These are phyloP conservation scores for Itoplectis maculator DNA, from an alignment of 2,888 invertebrate genomes.

Conservation along the genomic window DNA sequence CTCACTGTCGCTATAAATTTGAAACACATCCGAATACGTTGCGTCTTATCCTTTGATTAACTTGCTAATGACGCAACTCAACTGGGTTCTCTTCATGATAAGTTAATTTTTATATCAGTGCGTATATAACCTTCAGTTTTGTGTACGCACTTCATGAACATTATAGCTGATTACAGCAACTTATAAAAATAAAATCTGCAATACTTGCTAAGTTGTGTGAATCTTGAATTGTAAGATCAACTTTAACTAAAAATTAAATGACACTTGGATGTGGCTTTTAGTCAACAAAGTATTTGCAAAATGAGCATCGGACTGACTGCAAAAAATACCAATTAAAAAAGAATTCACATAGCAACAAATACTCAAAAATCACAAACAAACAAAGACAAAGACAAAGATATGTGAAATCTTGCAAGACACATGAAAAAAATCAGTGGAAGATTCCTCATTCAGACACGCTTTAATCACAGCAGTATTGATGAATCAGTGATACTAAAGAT, in stretches of 20 bases:
- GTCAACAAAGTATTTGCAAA: not conserved
- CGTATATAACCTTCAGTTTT: not conserved
- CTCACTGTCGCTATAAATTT: not conserved
- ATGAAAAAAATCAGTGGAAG: too few relatives aligned
- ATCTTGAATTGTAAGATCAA: not conserved
- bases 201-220: not conserved
- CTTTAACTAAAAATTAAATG: not conserved
- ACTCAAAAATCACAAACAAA: not conserved
- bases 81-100: slow-evolving; percentile 6
- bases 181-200: too few relatives aligned
- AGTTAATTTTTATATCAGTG: not conserved
- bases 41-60: slow-evolving; percentile 38
- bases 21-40: not conserved
- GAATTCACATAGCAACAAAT: not conserved
- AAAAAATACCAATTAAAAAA: not conserved
- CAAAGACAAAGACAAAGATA: not conserved
- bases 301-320: not conserved
- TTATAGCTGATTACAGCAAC: too few relatives aligned
- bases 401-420: not conserved
- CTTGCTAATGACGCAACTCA: slow-evolving; percentile 42
- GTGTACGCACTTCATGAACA: too few relatives aligned
- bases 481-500: too few relatives aligned
- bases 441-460: too few relatives aligned
- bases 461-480: too few relatives aligned
- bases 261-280: not conserved